Percentiles rank a stretch among this genome's conserved stretches.
Conservation (phyloP, 2,113 vertebrate species). For the Mirounga angustirostris region DNA sequence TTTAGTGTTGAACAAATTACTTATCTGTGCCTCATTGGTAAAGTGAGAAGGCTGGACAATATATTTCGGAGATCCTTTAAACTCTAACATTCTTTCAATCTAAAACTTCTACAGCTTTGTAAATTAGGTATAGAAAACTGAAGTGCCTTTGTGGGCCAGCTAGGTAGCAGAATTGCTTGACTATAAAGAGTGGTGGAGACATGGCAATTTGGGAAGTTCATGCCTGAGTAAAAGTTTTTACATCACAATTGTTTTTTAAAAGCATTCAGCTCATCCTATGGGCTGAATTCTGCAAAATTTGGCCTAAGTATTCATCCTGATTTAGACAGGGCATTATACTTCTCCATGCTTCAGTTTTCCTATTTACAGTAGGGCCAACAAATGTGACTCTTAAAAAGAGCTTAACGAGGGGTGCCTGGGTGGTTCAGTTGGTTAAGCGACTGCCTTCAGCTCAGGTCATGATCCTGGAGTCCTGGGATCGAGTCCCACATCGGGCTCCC, state of each 20-base stretch:
- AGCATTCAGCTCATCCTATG: not conserved
- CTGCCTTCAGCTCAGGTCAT: too few relatives aligned
- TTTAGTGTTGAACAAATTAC: conserved; percentile 49
- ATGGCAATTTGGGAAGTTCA: not conserved
- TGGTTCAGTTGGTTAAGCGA: too few relatives aligned
- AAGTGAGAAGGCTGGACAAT: not conserved
- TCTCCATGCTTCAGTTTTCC: not conserved
- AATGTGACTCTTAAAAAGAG: not conserved
- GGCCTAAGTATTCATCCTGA: not conserved
- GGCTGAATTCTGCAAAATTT: not conserved
- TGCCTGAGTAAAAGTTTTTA: not conserved
- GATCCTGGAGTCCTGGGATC: too few relatives aligned
- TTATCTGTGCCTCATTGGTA: not conserved
- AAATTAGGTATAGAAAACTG: not conserved
- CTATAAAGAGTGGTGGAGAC: not conserved
- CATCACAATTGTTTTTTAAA: not conserved
- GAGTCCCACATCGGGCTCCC: too few relatives aligned
- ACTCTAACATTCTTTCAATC: not conserved
- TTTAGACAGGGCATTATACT: not conserved
- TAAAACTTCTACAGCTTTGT: conserved; percentile 51
- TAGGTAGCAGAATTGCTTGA: not conserved
- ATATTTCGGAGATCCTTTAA: not conserved
- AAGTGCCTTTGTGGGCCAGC: not conserved
- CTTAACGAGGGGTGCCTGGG: not conserved
- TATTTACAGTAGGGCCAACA: not conserved